Percentiles rank a stretch among this genome's conserved stretches.
phyloP scores from a whole-genome alignment of 1,140 invertebrate genomes.

The Heliothis virescens region DNA sequence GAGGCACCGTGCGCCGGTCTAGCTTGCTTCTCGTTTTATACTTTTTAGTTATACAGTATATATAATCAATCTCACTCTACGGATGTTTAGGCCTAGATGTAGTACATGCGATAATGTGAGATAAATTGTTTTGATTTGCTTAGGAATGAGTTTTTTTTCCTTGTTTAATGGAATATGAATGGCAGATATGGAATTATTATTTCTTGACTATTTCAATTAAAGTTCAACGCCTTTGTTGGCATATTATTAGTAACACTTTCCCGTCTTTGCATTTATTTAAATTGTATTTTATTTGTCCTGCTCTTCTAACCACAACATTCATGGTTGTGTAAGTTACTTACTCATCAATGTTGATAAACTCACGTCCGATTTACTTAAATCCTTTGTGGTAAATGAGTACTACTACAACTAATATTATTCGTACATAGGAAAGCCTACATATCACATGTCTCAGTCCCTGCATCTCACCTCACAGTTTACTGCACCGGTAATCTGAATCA shows the following conservation, averaged over 20 bases:
- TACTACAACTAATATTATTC: not conserved
- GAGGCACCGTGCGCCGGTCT: constrained; percentile 68
- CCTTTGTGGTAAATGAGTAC: too few species aligned
- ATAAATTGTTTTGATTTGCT: constrained; percentile 31
- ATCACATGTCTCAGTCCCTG: constrained; percentile 25
- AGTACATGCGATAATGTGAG: constrained; percentile 48
- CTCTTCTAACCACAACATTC: not conserved
- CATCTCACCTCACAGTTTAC: constrained; percentile 55
- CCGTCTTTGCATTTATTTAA: too few species aligned
- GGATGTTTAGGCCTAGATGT: constrained; percentile 65
- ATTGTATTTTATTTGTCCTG: too few species aligned
- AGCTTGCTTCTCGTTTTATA: constrained; percentile 70
- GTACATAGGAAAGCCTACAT: not conserved
- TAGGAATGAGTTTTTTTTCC: not conserved
- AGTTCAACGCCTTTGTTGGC: too few species aligned
- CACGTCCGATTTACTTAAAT: not conserved
- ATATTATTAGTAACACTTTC: too few species aligned
- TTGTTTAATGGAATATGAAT: too few species aligned
- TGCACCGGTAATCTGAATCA: constrained; percentile 73
- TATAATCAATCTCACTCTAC: constrained; percentile 79
- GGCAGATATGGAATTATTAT: too few species aligned
- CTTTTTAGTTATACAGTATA: constrained; percentile 75
- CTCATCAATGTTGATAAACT: not conserved
- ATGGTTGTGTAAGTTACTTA: too few species aligned
- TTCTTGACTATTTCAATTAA: too few species aligned